Base-by-base conservation (phyloP, 2,888 invertebrate genomes). In the Acleris sparsana region DNA sequence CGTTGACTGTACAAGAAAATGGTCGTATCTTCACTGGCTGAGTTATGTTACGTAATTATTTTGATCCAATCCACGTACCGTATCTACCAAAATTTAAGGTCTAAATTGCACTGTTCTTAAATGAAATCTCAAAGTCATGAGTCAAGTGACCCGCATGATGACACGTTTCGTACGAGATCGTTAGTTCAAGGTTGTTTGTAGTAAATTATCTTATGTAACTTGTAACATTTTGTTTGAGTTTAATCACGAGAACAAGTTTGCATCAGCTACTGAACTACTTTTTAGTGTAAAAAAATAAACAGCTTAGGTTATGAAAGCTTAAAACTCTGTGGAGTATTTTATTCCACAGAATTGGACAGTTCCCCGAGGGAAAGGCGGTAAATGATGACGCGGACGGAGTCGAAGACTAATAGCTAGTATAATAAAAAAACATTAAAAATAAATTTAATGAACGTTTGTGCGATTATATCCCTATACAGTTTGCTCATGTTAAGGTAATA, bases 181-280 rank as follows among this genome's bases (percentile, higher is more conserved):
- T 44, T 51, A 52, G 63, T 44, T 63, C 63, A 63, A 63, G 63
- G 63, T 63, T 57, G 17, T 25, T 56, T 22, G 43, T 51, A 39
- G 51, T 18, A 51, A 62, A 56, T 51, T 53, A 22, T 59, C 17
- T 29, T 25, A 25, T 25, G 22, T 29, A 46, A 29, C 25, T 48
- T 57, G 17, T 49, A 7, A 49, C 17, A 49, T 11, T 49, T 49
- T 20, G 11, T n/a, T n/a, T 44, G 33, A 33, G 33, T 3, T 33
- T 9, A 11, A 33, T 33, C 9, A 33, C 33, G 33, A 11, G 11
- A 33, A 33, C 11, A 33, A 33, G 33, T 33, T 33, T 11, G 33
- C 33, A 33, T 33, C 33, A 33, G 33, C 11, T 33, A 33, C 33
- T 33, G 33, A 33, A 11, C 11, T 9, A 33, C 33, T 11, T 11